Evolutionary conservation across 2,888 invertebrate species (phyloP).

Genomic region (Cryptophagus acutangulus): DNA sequence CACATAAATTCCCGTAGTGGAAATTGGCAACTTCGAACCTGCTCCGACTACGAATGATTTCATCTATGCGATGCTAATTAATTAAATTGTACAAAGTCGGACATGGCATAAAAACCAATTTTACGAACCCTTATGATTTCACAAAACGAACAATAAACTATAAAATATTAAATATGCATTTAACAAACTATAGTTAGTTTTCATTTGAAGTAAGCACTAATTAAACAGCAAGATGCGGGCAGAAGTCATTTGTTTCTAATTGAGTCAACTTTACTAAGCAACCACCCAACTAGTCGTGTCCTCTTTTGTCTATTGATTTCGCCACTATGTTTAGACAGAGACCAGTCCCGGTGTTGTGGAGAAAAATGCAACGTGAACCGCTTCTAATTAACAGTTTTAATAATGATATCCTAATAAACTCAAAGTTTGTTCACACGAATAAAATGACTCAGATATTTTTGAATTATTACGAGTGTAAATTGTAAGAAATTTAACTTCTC

Average conservation of each 20-base stretch:
- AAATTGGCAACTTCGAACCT: too few species aligned
- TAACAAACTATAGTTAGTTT: slow-evolving; percentile 34
- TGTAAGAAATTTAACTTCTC: slow-evolving; percentile 12
- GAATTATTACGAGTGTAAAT: slow-evolving; percentile 29
- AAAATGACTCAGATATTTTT: slow-evolving; percentile 36
- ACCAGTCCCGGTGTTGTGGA: not conserved
- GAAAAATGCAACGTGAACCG: not conserved
- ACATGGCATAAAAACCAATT: too few species aligned
- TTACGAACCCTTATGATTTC: too few species aligned
- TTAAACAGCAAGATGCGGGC: slow-evolving; percentile 40
- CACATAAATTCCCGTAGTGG: slow-evolving; percentile 5
- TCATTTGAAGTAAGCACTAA: slow-evolving; percentile 36
- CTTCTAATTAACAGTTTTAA: slow-evolving; percentile 43
- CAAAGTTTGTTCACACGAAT: slow-evolving; percentile 44
- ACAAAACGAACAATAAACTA: slow-evolving; percentile 5
- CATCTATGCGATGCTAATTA: too few species aligned
- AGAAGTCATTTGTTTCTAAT: slow-evolving; percentile 40
- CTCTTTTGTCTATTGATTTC: slow-evolving; percentile 16
- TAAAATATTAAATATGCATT: slow-evolving; percentile 36
- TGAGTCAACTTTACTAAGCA: slow-evolving; percentile 34
- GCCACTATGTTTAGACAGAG: not conserved
- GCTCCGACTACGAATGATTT: too few species aligned
- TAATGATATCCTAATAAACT: slow-evolving; percentile 47
- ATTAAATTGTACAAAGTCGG: too few species aligned
- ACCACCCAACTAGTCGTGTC: too few species aligned